Conservation (phyloP, 2,797 vertebrate species). For the Rhyacichthys aspro region DNA sequence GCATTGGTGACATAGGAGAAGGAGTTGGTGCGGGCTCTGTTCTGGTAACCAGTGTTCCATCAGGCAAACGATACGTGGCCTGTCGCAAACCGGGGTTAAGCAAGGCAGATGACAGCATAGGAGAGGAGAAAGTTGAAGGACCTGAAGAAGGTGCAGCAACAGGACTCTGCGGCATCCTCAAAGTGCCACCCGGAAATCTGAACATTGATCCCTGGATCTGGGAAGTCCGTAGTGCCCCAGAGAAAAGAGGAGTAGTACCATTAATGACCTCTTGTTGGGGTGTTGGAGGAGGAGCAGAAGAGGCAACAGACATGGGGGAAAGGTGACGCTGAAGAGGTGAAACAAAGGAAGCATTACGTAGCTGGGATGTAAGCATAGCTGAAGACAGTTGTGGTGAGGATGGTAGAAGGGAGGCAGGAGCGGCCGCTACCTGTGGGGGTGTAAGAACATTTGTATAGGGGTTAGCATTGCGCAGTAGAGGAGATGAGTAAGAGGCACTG, state of each 20-base stretch:
- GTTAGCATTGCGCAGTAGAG: conserved; percentile 71
- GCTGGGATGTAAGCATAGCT: conserved; percentile 70
- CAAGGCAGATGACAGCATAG: conserved; percentile 73
- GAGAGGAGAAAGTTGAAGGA: conserved; percentile 45
- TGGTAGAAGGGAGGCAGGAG: conserved; percentile 18
- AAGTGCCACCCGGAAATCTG: conserved; percentile 58
- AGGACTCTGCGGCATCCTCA: conserved; percentile 53
- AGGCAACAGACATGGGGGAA: conserved; percentile 51
- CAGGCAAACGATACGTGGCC: conserved; percentile 77
- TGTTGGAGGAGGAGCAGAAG: conserved; percentile 30
- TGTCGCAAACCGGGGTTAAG: conserved; percentile 71
- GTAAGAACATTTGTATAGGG: conserved; percentile 65
- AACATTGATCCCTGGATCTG: conserved; percentile 70
- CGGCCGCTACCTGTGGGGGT: conserved; percentile 36
- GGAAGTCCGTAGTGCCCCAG: conserved; percentile 55
- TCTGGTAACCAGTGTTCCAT: conserved; percentile 72
- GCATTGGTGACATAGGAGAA: conserved; percentile 62
- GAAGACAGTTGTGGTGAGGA: conserved; percentile 66
- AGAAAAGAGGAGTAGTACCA: conserved; percentile 54
- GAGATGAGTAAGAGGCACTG: conserved; percentile 63
- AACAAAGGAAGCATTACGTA: conserved; percentile 73
- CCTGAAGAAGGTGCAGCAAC: conserved; percentile 34
- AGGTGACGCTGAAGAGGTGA: conserved; percentile 67
- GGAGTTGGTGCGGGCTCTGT: conserved; percentile 59
- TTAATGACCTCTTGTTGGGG: conserved; percentile 43